Percentiles rank a stretch among this genome's conserved stretches.
Conservation (phyloP, 2,797 vertebrate genomes). For the Enteromius argenteus region DNA sequence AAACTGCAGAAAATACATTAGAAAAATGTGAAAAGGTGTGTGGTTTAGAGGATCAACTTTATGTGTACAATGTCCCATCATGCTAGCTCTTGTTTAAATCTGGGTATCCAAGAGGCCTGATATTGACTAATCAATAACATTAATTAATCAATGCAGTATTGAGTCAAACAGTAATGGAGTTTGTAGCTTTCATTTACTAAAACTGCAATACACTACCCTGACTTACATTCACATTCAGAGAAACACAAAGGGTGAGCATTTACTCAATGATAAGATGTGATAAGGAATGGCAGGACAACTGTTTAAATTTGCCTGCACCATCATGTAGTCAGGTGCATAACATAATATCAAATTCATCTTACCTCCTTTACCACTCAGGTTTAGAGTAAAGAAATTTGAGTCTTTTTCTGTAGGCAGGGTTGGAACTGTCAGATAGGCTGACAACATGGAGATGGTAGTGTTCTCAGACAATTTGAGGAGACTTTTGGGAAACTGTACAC, state of each 20-base stretch:
- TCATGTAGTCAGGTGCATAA: not conserved
- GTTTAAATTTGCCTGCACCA: not conserved
- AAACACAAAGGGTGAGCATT: not conserved
- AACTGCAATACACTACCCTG: not conserved
- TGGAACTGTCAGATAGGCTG: slow-evolving; percentile 87
- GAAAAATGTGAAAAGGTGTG: not conserved
- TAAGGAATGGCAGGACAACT: not conserved
- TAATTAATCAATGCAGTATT: slow-evolving; percentile 5
- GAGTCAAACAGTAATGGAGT: slow-evolving; percentile 13
- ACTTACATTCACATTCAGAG: slow-evolving; percentile 8
- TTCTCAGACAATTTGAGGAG: slow-evolving; percentile 81
- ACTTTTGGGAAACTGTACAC: slow-evolving; percentile 88
- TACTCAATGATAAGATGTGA: not conserved
- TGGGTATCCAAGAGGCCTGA: not conserved
- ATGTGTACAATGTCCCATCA: not conserved
- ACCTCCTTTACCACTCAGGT: slow-evolving; percentile 87
- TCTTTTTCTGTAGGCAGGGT: slow-evolving; percentile 84
- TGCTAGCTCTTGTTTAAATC: not conserved
- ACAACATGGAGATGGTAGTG: slow-evolving; percentile 84
- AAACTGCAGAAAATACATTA: not conserved
- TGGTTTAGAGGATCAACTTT: not conserved
- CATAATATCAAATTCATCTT: slow-evolving; percentile 23
- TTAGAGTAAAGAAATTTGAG: slow-evolving; percentile 84
- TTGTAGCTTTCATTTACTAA: slow-evolving; percentile 8
- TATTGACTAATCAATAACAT: slow-evolving; percentile 34